A percentile compares a stretch with the other conserved stretches of the same genome.
phyloP scores from a whole-genome alignment of 2,113 vertebrate species.

The Eolophus roseicapilla region DNA sequence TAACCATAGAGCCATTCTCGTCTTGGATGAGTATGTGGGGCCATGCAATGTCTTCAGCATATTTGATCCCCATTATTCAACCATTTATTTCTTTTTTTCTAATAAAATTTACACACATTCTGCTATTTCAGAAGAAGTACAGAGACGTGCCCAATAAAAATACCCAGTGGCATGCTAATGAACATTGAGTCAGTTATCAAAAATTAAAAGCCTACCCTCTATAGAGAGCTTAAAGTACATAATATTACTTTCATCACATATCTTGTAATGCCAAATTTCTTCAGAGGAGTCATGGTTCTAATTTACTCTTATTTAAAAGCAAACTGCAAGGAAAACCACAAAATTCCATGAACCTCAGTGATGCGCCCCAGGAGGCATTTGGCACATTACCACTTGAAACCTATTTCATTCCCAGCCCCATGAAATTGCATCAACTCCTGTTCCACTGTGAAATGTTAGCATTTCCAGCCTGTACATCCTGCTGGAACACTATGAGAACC shows the following conservation, averaged over 20 bases:
- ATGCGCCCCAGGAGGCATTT: neutral
- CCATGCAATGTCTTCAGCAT: neutral
- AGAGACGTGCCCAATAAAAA: neutral
- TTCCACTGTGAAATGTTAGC: neutral
- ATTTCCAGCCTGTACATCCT: neutral
- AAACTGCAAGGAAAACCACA: conserved; percentile 17
- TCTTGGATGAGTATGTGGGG: neutral
- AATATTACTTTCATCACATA: neutral
- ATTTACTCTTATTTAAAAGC: conserved; percentile 24
- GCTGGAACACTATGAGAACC: neutral
- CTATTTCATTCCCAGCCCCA: neutral
- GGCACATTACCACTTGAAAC: neutral
- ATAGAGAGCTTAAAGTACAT: neutral
- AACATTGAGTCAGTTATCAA: neutral
- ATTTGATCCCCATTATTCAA: neutral
- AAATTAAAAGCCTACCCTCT: neutral
- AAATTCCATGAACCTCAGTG: neutral
- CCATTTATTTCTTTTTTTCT: neutral
- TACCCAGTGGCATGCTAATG: neutral
- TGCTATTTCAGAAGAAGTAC: neutral
- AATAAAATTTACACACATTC: neutral
- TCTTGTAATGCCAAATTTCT: neutral
- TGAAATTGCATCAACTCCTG: neutral
- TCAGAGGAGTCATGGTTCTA: neutral
- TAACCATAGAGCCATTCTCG: neutral